Conservation (phyloP, 2,888 invertebrate species). For the Ecdyonurus torrentis region DNA sequence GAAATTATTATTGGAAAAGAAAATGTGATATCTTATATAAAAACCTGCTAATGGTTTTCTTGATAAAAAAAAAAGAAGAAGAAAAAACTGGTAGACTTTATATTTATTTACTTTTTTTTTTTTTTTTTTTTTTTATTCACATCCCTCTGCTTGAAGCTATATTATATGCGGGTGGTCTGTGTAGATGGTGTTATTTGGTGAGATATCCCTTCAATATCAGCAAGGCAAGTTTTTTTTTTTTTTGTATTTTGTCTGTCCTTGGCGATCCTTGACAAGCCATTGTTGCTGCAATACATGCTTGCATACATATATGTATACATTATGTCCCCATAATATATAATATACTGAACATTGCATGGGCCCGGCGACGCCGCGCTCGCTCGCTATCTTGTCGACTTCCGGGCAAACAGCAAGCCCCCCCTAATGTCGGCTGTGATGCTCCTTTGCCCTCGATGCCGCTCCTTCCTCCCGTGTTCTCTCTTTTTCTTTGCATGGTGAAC, state of each 20-base stretch:
- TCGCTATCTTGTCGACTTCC: slow-evolving; percentile 2
- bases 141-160: no score
- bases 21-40: no score
- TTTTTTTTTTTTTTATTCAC: no score
- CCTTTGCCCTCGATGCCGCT: neutral
- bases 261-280: neutral
- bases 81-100: no score
- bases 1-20: no score
- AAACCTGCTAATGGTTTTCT: no score
- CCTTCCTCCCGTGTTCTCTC: neutral
- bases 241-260: neutral
- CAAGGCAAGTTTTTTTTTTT: neutral
- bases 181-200: neutral
- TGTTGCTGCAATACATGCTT: neutral
- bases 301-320: neutral
- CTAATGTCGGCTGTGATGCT: neutral
- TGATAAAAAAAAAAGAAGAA: no score
- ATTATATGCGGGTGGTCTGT: neutral
- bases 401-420: neutral
- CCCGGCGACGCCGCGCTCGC: neutral
- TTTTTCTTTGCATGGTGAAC: neutral
- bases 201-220: neutral
- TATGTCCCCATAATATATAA: no score
- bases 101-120: no score
- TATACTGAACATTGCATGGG: no score